Evolutionary conservation across 1,140 invertebrate genomes (phyloP).

Genomic region (Schlechtendalia chinensis): DNA sequence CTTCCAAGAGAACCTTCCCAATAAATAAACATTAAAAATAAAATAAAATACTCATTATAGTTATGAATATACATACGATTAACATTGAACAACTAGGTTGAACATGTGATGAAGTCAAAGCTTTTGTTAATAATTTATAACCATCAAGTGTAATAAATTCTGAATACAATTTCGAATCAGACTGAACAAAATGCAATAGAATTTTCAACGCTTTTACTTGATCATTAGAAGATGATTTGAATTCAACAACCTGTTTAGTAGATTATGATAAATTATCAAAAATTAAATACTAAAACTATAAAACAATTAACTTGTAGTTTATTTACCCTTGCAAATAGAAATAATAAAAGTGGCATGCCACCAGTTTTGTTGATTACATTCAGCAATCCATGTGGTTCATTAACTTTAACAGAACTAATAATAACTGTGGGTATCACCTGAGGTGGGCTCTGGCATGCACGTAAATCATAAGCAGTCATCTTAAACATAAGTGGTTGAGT

Average conservation of each 20-base stretch:
- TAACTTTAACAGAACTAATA: slow-evolving; percentile 30
- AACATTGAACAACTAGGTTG: slow-evolving; percentile 37
- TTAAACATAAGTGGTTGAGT: slow-evolving; percentile 44
- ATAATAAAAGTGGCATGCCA: slow-evolving; percentile 44
- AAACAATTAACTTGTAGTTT: not conserved
- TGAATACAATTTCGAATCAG: slow-evolving; percentile 46
- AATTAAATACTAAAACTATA: not conserved
- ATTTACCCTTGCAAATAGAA: slow-evolving; percentile 49
- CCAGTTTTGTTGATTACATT: slow-evolving; percentile 40
- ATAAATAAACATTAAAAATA: not conserved
- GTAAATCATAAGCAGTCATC: slow-evolving; percentile 47
- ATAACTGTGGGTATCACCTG: slow-evolving; percentile 37
- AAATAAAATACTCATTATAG: not conserved
- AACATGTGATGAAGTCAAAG: slow-evolving; percentile 26
- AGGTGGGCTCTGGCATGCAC: slow-evolving; percentile 32
- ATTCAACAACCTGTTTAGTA: slow-evolving; percentile 33
- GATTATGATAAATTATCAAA: not conserved
- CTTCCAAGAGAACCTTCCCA: slow-evolving; percentile 11
- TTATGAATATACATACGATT: slow-evolving; percentile 18
- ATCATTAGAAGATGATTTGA: slow-evolving; percentile 26
- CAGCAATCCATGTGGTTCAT: slow-evolving; percentile 39
- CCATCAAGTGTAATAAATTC: slow-evolving; percentile 47
- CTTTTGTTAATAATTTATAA: slow-evolving; percentile 48
- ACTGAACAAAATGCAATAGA: slow-evolving; percentile 33
- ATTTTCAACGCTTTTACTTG: slow-evolving; percentile 43